Evolutionary conservation across 2,797 vertebrate species (phyloP), one percentile per base, ranked within the genome.

Genomic region (Calcarius lapponicus): DNA sequence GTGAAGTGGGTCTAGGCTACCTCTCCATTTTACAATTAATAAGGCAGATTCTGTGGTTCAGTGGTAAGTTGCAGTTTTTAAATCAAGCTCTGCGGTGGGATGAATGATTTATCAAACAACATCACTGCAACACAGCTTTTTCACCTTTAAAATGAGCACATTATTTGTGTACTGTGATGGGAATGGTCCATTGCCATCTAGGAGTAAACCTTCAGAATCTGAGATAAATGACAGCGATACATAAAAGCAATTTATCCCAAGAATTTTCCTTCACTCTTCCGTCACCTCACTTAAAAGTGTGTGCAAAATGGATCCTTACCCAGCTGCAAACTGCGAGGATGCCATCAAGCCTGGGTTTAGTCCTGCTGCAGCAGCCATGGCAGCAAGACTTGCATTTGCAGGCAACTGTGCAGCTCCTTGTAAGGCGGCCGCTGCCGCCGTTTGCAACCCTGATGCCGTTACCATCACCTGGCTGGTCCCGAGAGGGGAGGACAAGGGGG

Each of bases 361-460:
- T 11, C 99, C 99, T 12, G 99, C 99, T 31, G 99, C 99, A 51
- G 99, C 99, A 73, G 99, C 99, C 99, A 99, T 99, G 80, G 99
- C 99, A 31, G 99, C 99, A 34, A 99, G 98, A 96, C 99, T 99
- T 86, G 99, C 98, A 13, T 99, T 99, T 95, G 98, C 98, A 96
- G 99, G 99, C 97, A 99, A 90, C 97, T 99, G 99, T 36, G 99
- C 95, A 32, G 98, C 98, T 64, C 98, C 98, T 95, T 99, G 99
- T 95, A 99, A 97, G 0, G 99, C 99, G 1, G 99, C 98, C 10
- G 98, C 98, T 12, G 98, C 98, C 17, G 98, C 98, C 12, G 98
- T 98, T 86, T 98, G 98, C 95, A 99, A 95, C 86, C 99, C 98
- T 18, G 98, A 98, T 1, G 98, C 96, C 2, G 99, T 98, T 98